Base-by-base conservation (phyloP, 2,797 vertebrate genomes). In the Octomys mimax region DNA sequence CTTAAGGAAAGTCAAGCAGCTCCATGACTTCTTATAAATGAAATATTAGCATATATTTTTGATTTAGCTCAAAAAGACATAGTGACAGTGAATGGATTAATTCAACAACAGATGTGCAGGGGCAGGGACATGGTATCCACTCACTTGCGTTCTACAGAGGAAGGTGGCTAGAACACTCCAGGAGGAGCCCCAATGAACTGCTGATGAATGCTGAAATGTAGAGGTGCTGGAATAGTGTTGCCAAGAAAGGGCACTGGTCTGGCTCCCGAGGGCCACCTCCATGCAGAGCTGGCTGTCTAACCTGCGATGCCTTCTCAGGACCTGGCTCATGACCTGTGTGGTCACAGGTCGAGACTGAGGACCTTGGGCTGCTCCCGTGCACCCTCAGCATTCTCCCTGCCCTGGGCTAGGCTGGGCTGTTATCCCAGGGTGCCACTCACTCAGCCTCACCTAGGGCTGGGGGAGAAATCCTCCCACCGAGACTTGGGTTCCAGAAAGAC, bases 31-130 rank as follows among this genome's bases (percentile, higher is more conserved):
- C 79, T 82, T 59, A 87, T 80, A 68, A 5, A n/a, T n/a, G 31
- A 94, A 91, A 77, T 77, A 89, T 89, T 79, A 89, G 26, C 28
- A 7, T 83, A 49, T 80, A 57, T 0, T 85, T 93, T 54, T 85
- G 39, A 57, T 92, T 96, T 90, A 54, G 62, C 24, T 96, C 24
- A 64, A 80, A 96, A 92, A 73, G 73, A 31, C 4, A 4, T 59
- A 73, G 73, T 46, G 82, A 92, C 83, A 92, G 61, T 4, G 80
- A 94, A 39, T 81, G 46, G 46, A 92, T 95, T 90, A 33, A 79
- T 82, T 89, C 42, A 77, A 93, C 39, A 77, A 93, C 42, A 49
- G 71, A 39, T 52, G 33, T 75, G 88, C 66, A 52, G 54, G 46
- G 57, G 90, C 66, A 52, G 54, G 46, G 57, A 92, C 77, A 89